Evolutionary conservation across 2,113 vertebrate genomes (phyloP), one percentile per base, ranked within the genome.

Genomic region (Dunckerocampus dactyliophorus): DNA sequence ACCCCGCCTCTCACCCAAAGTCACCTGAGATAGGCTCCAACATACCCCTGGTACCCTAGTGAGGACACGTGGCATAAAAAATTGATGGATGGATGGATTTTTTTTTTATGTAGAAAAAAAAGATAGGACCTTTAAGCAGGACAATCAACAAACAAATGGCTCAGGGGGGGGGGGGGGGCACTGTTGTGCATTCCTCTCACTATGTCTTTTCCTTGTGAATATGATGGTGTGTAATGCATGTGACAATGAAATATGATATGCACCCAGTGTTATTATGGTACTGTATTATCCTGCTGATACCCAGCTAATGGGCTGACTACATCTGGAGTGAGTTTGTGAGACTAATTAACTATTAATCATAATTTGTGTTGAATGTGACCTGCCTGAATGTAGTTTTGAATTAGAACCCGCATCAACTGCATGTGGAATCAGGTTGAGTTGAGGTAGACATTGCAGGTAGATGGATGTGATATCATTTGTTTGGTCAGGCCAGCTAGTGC

Each of bases 381-480:
- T 34, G 13, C 49, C 49, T 10, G 11, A 22, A 50, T 5, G 7
- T 34, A 15, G 12, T 50, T 50, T 24, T 24, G 31, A 24, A 50
- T 50, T 50, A 50, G 48, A 22, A 10, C 20, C 49, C 21, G 7
- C 21, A 51, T 51, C 21, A 57, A 47, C 47, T 57, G 28, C 14
- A 4, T 49, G 20, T 53, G 43, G 22, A 57, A 50, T 63, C 62
- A 48, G 47, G 47, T 53, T 17, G 50, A 39, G 54, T 22, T 5
- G 20, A 55, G 47, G 59, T 17, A 60, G 45, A 53, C 59, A 21
- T 69, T 61, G 37, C 61, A 58, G 74, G 48, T 7, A 5, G 46
- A 52, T 51, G 34, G 60, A 64, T 63, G 64, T 81, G 85, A 84
- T 76, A 52, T 87, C 61, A 85, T 75, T 80, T 82, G 80, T 83